Base-by-base conservation (phyloP, 37 sponge, comb jelly and placozoan species). In the Beroe ovata region DNA sequence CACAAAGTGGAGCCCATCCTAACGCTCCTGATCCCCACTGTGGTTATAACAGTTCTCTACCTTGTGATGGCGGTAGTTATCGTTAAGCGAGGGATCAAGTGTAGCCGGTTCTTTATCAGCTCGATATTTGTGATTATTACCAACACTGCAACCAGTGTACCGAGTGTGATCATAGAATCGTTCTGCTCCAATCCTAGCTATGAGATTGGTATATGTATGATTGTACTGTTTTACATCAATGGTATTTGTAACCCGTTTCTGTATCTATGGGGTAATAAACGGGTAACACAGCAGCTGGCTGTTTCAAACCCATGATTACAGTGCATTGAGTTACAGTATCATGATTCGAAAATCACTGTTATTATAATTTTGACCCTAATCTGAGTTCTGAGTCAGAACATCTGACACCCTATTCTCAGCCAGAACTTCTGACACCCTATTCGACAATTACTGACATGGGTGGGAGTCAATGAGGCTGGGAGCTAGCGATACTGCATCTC, bases 181-280 rank as follows among this genome's bases (percentile, higher is more conserved):
- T 39, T 77, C 42, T 19, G 21, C 8, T 6, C 41, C 14, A 26
- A 42, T 3, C 19, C 54, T 16, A 36, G 38, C 3, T 19, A 40
- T 25, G 54, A 39, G 26, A 54, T 77, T 8, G 41, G 21, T n/a
- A 26, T 77, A 6, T 42, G 19, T 42, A 3, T 8, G 8, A 36
- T 42, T 8, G 41, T 54, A 0, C 25, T 77, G 16, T 77, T 77
- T 25, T 77, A 77, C n/a, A 77, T 77, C 8, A 77, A 77, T 29
- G 84, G 84, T 22, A 41, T 77, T 11, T 77, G 84, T 40, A 77
- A 77, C 33, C 84, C 84, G 28, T 54, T 77, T 18, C 18, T 77
- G 21, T 77, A 77, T 23, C 54, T 77, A n/a, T 20, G 8, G 8
- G 63, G 63, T 3, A 62, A 62, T 23, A 20, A 20, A 62, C 8